A percentile compares a stretch with the other conserved stretches of the same genome.
phyloP scores from a whole-genome alignment of 1,140 invertebrate species.

The Rhopalosiphum maidis region DNA sequence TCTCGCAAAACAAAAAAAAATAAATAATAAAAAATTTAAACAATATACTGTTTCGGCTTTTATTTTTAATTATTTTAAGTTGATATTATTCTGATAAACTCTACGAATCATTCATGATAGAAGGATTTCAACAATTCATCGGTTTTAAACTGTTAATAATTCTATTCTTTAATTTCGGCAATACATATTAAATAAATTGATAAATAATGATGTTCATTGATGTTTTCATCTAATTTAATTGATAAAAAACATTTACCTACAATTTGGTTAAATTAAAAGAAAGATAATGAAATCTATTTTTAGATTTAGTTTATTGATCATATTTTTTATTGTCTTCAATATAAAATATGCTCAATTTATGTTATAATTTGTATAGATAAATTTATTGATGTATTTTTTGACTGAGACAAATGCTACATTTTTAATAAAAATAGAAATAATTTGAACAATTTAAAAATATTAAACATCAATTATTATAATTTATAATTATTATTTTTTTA shows the following conservation, averaged over 20 bases:
- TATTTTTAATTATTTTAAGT: conserved; percentile 38
- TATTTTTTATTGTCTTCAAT: not conserved
- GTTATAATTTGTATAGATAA: conserved; percentile 43
- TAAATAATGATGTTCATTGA: not conserved
- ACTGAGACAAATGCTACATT: conserved; percentile 38
- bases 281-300: conserved; percentile 1
- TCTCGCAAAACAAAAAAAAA: conserved; percentile 53
- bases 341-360: conserved; percentile 11
- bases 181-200: not conserved
- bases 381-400: conserved; percentile 41
- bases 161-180: not conserved
- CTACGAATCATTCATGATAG: not conserved
- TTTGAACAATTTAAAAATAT: conserved; percentile 36
- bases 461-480: conserved; percentile 17
- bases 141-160: not conserved
- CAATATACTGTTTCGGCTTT: conserved; percentile 41
- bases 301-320: conserved; percentile 18
- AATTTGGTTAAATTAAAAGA: not conserved
- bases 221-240: not conserved
- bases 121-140: not conserved
- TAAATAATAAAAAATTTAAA: conserved; percentile 51
- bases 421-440: conserved; percentile 36
- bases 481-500: conserved; percentile 49
- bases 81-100: conserved; percentile 10
- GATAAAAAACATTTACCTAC: not conserved